phyloP scores from a whole-genome alignment of 2,888 invertebrate genomes.

The Chloromyia formosa region DNA sequence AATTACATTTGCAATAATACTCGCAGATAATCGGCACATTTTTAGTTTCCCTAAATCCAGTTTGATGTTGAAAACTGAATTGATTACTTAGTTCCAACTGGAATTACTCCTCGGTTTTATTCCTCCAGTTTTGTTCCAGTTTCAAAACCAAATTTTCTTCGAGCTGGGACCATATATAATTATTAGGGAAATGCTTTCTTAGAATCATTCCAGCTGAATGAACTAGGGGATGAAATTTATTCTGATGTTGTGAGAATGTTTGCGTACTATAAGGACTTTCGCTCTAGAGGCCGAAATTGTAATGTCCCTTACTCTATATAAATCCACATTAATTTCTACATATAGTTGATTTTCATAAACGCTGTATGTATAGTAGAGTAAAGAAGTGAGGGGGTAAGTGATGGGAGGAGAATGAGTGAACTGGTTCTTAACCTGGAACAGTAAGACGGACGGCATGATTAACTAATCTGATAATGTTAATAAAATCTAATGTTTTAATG shows the following conservation, averaged over 20 bases:
- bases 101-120: background rate
- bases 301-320: conserved; percentile 28
- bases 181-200: conserved; percentile 48
- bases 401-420: too few species aligned
- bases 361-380: too few species aligned
- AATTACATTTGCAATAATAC: too few species aligned
- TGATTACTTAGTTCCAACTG: background rate
- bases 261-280: background rate
- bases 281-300: background rate
- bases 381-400: too few species aligned
- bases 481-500: too few species aligned
- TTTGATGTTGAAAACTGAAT: too few species aligned
- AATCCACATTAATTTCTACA: conserved; percentile 32
- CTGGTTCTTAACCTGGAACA: too few species aligned
- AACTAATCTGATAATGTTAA: too few species aligned
- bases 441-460: too few species aligned
- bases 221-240: conserved; percentile 13
- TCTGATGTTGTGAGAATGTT: conserved; percentile 26
- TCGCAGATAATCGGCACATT: too few species aligned
- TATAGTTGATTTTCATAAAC: too few species aligned
- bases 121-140: background rate
- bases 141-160: conserved; percentile 42
- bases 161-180: conserved; percentile 48
- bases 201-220: background rate
- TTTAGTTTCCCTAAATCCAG: too few species aligned